Base-by-base conservation (phyloP, 64 coral and sea anemone genomes). In the Montipora foliosa region DNA sequence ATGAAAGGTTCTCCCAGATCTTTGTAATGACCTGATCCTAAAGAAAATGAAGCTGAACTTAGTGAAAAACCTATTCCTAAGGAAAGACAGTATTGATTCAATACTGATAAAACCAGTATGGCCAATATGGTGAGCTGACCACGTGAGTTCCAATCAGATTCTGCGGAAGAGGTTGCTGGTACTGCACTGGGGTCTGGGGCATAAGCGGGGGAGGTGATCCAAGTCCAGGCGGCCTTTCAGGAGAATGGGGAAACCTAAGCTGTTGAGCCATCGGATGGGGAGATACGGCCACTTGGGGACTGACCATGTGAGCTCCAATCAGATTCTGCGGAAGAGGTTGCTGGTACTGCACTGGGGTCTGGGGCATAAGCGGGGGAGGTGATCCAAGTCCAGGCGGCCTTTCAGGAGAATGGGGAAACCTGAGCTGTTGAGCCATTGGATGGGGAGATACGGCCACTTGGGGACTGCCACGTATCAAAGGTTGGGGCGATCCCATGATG, bases 51-150 rank as follows among this genome's bases (percentile, higher is more conserved):
- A 24, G 5, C 8, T 22, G 21, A 71, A 14, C 20, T 62, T 82
- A 8, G 25, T 62, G 16, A 16, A 80, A 52, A 57, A 21, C 2
- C 79, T 44, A 53, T 57, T 17, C 50, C 6, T 21, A n/a, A 5
- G 4, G 49, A 57, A 19, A 5, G 1, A 14, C 44, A 45, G 19
- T 44, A 6, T 10, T 49, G 4, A 49, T 50, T 6, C 8, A 68
- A n/a, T 71, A 66, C 47, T 20, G 4, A 86, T 17, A 20, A 20
- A 72, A 50, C 44, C 44, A 71, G 82, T 71, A 86, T 71, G 82
- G 82, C 82, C 82, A 86, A 86, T 86, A 86, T 71, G 82, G 82
- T 72, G 82, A 20, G 16, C 82, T 86, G 82, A 86, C 82, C 82
- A 86, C 72, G 82, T 86, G 82, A 15, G 66, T 15, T 86, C 82